Base-by-base conservation (phyloP, 2,113 vertebrate genomes). In the Dipodomys merriami region DNA sequence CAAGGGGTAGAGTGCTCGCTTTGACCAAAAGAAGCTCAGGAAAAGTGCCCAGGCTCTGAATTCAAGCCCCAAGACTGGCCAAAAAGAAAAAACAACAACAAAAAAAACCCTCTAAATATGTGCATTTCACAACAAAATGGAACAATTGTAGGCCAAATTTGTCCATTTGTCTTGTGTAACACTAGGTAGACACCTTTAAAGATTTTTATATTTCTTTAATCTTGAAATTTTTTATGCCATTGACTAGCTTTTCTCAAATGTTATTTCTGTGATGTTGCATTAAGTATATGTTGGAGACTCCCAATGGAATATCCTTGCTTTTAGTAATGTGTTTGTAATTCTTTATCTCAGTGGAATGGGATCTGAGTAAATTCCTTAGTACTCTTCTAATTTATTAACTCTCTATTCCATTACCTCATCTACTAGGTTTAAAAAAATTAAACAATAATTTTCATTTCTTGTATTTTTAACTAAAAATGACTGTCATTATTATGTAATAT, bases 191-290 rank as follows among this genome's bases (percentile, higher is more conserved):
- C 20, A 79, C 6, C 53, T 91, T 78, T 74, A 83, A 84, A 68
- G 23, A 49, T 29, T 64, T 33, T 12, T 83, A 1, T 68, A 49
- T 83, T 68, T 82, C 11, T 80, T 82, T n/a, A 82, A 11, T 79
- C 94, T 91, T 86, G 71, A 67, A 30, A 86, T 85, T 57, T 57
- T 57, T 57, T 68, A 86, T 90, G 30, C 30, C 33, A 83, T 74
- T 57, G 53, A 57, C 4, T 57, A 57, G 15, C 4, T 57, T 94
- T 92, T 22, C 46, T 89, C 16, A 9, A 82, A 13, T 69, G 25
- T 2, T 86, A 2, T 46, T 71, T 87, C 71, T 77, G 33, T 91
- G 71, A 9, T 27, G 30, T 29, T 94, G 49, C 33, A 20, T 65
- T 88, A 80, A 30, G 39, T 39, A 18, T 77, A 76, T 65, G 39